A percentile compares a stretch with the other conserved stretches of the same genome.
Conservation (phyloP, 1,140 invertebrate genomes). For the Mercenaria mercenaria region DNA sequence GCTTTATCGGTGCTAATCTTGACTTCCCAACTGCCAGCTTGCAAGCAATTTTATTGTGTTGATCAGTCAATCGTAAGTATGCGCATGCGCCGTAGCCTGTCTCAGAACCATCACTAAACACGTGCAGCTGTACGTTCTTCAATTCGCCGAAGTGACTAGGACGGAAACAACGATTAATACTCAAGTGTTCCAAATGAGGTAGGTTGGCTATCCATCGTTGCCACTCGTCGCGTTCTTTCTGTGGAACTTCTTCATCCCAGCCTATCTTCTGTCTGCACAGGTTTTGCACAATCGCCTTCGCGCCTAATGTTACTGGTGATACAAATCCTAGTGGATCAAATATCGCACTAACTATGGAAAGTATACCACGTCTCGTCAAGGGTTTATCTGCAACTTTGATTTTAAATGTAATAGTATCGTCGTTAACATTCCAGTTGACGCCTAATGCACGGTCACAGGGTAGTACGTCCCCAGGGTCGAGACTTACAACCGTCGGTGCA, state of each 20-base stretch:
- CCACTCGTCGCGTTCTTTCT: neutral
- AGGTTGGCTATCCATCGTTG: conserved; percentile 8
- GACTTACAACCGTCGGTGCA: neutral
- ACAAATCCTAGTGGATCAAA: conserved; percentile 33
- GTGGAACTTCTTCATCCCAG: conserved; percentile 28
- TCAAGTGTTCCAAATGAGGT: neutral
- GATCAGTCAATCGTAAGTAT: neutral
- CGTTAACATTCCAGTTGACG: conserved; percentile 60
- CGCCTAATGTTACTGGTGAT: conserved; percentile 29
- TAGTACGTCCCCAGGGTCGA: neutral
- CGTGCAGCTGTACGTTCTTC: neutral
- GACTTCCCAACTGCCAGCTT: neutral
- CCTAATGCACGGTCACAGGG: conserved; percentile 7
- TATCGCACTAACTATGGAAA: conserved; percentile 25
- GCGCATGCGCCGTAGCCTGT: conserved; percentile 9
- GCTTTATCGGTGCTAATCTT: neutral
- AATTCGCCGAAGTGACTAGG: neutral
- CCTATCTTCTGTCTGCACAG: neutral
- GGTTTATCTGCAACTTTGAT: neutral
- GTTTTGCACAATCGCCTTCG: neutral
- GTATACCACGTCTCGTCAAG: conserved; percentile 5
- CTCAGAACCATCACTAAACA: conserved; percentile 21
- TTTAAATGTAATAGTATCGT: neutral
- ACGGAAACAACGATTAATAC: neutral
- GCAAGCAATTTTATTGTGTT: neutral